phyloP scores from a whole-genome alignment of 1,140 invertebrate genomes.

The Rhopalosiphum padi region DNA sequence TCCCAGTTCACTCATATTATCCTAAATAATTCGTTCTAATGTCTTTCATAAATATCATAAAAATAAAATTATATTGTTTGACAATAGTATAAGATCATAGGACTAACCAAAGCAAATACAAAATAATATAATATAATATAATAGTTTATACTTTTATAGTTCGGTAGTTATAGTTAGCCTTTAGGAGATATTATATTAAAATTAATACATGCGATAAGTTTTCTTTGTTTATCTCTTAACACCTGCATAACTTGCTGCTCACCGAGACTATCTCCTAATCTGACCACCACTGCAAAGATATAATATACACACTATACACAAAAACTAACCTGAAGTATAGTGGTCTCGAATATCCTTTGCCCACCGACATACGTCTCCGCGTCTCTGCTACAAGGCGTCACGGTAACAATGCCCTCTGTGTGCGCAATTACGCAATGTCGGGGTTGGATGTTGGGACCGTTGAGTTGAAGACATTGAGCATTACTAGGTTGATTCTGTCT shows the following conservation, averaged over 20 bases:
- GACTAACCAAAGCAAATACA: too few species aligned
- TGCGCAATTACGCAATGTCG: slow-evolving; percentile 93
- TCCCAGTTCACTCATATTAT: too few species aligned
- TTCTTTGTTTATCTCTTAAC: neutral
- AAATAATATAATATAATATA: too few species aligned
- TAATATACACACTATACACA: neutral
- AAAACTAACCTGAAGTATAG: slow-evolving; percentile 79
- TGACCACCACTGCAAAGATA: neutral
- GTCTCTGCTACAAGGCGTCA: slow-evolving; percentile 91
- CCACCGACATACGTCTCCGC: slow-evolving; percentile 94
- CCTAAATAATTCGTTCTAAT: too few species aligned
- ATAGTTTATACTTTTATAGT: too few species aligned
- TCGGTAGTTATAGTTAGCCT: too few species aligned
- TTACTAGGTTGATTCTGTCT: slow-evolving; percentile 64
- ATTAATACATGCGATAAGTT: neutral
- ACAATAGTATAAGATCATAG: too few species aligned
- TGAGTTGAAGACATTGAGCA: slow-evolving; percentile 65
- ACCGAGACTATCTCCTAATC: neutral
- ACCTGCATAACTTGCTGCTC: neutral
- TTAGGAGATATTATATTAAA: neutral
- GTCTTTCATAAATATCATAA: too few species aligned
- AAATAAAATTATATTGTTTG: too few species aligned
- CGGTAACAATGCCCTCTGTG: slow-evolving; percentile 88
- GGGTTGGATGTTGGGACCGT: slow-evolving; percentile 71
- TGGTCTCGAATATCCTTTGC: slow-evolving; percentile 89